Evolutionary conservation across 2,888 invertebrate species (phyloP), one percentile per base, ranked within the genome.

Genomic region (Volucella zonaria): DNA sequence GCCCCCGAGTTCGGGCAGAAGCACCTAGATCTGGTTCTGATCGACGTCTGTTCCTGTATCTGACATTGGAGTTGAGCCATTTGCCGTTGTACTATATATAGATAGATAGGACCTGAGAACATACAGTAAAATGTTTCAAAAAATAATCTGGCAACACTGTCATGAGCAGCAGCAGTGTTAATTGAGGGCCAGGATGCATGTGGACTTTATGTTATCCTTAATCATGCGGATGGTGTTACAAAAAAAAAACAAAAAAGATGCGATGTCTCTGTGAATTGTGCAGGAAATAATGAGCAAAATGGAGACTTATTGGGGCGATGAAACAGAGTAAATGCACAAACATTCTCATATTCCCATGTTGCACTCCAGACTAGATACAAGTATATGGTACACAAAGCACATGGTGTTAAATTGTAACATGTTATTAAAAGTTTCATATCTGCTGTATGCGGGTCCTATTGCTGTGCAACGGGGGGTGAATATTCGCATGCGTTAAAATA

Each of bases 351-450:
- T 31, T 31, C 31, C 38, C 12, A 56, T 43, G 52, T n/a, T 18
- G 45, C 49, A 38, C 14, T 42, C 15, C 54, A 38, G 31, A 49
- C 51, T 43, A 31, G 38, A 40, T 18, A 23, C 18, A 2, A 23
- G 18, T 2, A 54, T 49, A n/a, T n/a, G n/a, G n/a, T n/a, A 47
- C 52, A 62, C 54, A 75, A 42, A 54, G 49, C 68, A 75, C 45
- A 49, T 61, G 80, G 76, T 73, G 76, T 67, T 73, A 75, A 71
- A 75, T 70, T 61, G 71, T 73, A 68, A 80, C 80, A 71, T 80
- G 71, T 75, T 82, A 74, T 82, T 51, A 79, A 79, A 82, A 82
- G 74, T 79, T 79, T 75, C 15, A 45, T 15, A 61, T 59, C 14
- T 38, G 23, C 51, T 49, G 6, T 38, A 38, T 74, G 6, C 6